phyloP scores from a whole-genome alignment of 2,888 invertebrate species.

The Eudasyphora cyanicolor region DNA sequence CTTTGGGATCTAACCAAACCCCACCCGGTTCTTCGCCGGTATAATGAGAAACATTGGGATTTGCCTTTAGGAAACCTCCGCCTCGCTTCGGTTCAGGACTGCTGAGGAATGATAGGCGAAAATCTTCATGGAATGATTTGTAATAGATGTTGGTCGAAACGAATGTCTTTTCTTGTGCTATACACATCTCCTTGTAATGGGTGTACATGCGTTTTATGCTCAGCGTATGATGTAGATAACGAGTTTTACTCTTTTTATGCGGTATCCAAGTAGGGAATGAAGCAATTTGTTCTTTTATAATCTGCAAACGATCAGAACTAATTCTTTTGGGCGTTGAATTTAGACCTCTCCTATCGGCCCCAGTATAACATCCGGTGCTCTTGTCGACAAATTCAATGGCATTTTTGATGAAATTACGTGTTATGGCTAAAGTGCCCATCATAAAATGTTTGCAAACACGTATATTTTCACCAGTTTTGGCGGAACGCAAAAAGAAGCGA shows the following conservation, averaged over 20 bases:
- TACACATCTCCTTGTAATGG: slow-evolving; percentile 62
- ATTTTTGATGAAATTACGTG: slow-evolving; percentile 59
- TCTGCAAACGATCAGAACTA: slow-evolving; percentile 47
- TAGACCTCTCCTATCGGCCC: slow-evolving; percentile 56
- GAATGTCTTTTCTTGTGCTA: slow-evolving; percentile 44
- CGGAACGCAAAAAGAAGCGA: slow-evolving; percentile 66
- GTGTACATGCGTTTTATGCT: slow-evolving; percentile 63
- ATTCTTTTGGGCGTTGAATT: slow-evolving; percentile 57
- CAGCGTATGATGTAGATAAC: slow-evolving; percentile 63
- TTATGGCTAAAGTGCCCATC: slow-evolving; percentile 57
- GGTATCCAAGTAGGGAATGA: slow-evolving; percentile 67
- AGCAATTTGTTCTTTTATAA: slow-evolving; percentile 59
- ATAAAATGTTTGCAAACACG: slow-evolving; percentile 67
- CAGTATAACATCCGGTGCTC: slow-evolving; percentile 63
- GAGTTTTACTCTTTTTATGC: slow-evolving; percentile 63
- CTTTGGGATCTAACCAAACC: slow-evolving; percentile 54
- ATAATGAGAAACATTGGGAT: slow-evolving; percentile 65
- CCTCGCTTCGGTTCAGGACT: slow-evolving; percentile 36
- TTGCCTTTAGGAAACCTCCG: slow-evolving; percentile 45
- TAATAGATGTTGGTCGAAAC: slow-evolving; percentile 60
- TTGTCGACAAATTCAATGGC: slow-evolving; percentile 63
- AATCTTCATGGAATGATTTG: slow-evolving; percentile 64
- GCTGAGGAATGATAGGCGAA: slow-evolving; percentile 62
- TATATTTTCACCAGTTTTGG: slow-evolving; percentile 65
- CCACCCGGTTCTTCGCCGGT: slow-evolving; percentile 67